A percentile compares a stretch with the other conserved stretches of the same genome.
Conservation (phyloP, 2,888 invertebrate species). For the Apotomis betuletana region DNA sequence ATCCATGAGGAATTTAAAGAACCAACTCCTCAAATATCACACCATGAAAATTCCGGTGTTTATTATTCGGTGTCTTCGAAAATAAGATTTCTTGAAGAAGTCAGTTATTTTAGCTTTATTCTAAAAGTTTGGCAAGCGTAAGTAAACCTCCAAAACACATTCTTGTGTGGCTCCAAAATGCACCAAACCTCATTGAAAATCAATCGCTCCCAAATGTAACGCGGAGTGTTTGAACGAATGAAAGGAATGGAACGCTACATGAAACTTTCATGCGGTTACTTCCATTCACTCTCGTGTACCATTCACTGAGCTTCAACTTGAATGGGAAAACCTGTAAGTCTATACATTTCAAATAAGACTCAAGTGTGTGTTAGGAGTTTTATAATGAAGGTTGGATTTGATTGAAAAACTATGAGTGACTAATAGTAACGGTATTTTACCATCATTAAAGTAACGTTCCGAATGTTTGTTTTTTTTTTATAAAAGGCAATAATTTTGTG, state of each 20-base stretch:
- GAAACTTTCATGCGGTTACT: constrained; percentile 47
- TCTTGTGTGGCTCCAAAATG: neutral
- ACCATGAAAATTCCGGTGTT: no score
- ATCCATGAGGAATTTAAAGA: no score
- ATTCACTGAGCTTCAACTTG: constrained; percentile 31
- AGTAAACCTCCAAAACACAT: neutral
- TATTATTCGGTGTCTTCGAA: no score
- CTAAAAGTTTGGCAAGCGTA: no score
- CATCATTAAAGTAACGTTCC: no score
- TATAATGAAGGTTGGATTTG: constrained; percentile 22
- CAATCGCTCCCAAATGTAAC: constrained; percentile 39
- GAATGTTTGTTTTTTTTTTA: no score
- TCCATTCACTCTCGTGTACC: constrained; percentile 32
- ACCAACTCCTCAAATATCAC: no score
- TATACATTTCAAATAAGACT: constrained; percentile 35
- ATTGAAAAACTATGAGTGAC: constrained; percentile 1
- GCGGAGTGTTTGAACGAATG: constrained; percentile 44
- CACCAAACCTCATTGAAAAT: constrained; percentile 42
- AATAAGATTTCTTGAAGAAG: no score
- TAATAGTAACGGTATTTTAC: neutral
- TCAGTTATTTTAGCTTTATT: no score
- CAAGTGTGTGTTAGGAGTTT: constrained; percentile 29
- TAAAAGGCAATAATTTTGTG: no score
- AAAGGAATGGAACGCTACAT: constrained; percentile 43
- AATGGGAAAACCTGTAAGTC: constrained; percentile 37